Evolutionary conservation across 2,888 invertebrate genomes (phyloP).

Genomic region (Baronia brevicornis): DNA sequence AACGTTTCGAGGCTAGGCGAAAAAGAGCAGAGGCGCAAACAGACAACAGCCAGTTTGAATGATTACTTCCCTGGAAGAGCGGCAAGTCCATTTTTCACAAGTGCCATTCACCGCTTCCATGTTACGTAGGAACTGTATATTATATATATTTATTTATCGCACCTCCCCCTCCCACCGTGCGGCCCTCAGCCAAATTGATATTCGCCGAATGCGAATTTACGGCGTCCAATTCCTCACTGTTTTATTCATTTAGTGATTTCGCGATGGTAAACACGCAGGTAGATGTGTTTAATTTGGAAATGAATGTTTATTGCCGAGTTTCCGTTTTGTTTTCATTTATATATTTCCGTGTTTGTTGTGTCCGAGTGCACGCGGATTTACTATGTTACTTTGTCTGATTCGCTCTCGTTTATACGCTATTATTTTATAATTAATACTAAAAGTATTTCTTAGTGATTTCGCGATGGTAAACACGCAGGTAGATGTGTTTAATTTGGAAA

Average conservation of each 20-base stretch:
- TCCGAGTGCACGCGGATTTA: slow-evolving; percentile 29
- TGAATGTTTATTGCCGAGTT: slow-evolving; percentile 71
- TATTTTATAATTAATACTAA: slow-evolving; percentile 14
- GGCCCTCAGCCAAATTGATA: slow-evolving; percentile 65
- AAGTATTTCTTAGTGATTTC: slow-evolving; percentile 72
- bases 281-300: slow-evolving; percentile 73
- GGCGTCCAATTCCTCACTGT: slow-evolving; percentile 63
- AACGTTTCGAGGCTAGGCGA: slow-evolving; percentile 51
- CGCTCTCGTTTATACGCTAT: slow-evolving; percentile 17
- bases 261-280: slow-evolving; percentile 70
- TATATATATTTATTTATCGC: slow-evolving; percentile 69
- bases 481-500: slow-evolving; percentile 73
- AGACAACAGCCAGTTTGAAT: slow-evolving; percentile 75
- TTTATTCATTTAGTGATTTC: slow-evolving; percentile 74
- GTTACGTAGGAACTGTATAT: slow-evolving; percentile 60
- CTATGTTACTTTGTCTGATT: slow-evolving; percentile 24
- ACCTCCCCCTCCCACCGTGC: slow-evolving; percentile 37
- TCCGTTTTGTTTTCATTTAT: slow-evolving; percentile 59
- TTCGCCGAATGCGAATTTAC: slow-evolving; percentile 68
- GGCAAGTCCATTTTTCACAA: slow-evolving; percentile 76
- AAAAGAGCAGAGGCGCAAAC: slow-evolving; percentile 72
- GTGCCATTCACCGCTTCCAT: slow-evolving; percentile 74
- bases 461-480: slow-evolving; percentile 70
- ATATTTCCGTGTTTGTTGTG: slow-evolving; percentile 37
- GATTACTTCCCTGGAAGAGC: slow-evolving; percentile 75